Evolutionary conservation across 2,888 invertebrate species (phyloP).

Genomic region (Hemithea aestivaria): DNA sequence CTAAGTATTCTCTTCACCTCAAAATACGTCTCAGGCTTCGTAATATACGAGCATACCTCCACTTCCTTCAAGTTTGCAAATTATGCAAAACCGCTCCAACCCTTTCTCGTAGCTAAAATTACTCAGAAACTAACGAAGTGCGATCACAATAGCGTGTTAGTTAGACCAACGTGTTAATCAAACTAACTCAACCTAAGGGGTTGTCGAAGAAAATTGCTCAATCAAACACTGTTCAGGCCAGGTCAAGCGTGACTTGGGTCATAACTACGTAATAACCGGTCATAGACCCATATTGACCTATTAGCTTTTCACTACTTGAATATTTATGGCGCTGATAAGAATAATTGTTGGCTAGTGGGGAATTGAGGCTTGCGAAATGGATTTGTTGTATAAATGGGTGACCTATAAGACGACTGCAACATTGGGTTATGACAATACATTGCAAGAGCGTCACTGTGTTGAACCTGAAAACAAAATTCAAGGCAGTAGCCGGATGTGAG

Average conservation of each 20-base stretch:
- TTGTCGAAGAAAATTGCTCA: slow-evolving; percentile 61
- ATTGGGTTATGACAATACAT: too few species aligned
- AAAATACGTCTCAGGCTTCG: too few species aligned
- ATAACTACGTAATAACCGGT: slow-evolving; percentile 54
- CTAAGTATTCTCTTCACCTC: too few species aligned
- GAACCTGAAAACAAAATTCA: too few species aligned
- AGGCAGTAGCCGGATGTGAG: too few species aligned
- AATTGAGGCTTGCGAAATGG: slow-evolving; percentile 14
- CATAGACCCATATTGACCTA: slow-evolving; percentile 46
- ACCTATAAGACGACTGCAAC: too few species aligned
- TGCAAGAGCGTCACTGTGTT: too few species aligned
- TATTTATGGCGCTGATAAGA: slow-evolving; percentile 46
- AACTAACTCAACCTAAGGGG: slow-evolving; percentile 43
- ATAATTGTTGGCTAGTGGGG: slow-evolving; percentile 19
- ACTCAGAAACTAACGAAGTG: slow-evolving; percentile 21
- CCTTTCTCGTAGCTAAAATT: slow-evolving; percentile 11
- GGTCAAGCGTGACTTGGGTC: slow-evolving; percentile 55
- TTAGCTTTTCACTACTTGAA: slow-evolving; percentile 54
- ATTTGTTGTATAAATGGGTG: not conserved
- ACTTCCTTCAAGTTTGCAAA: slow-evolving; percentile 5
- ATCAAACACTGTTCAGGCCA: slow-evolving; percentile 43
- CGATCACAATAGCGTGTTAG: slow-evolving; percentile 29
- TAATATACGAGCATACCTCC: too few species aligned
- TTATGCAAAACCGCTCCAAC: slow-evolving; percentile 9
- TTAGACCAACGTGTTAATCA: slow-evolving; percentile 51